Evolutionary conservation across 1,140 invertebrate genomes (phyloP), one percentile per base, ranked within the genome.

Genomic region (Monochamus saltuarius): DNA sequence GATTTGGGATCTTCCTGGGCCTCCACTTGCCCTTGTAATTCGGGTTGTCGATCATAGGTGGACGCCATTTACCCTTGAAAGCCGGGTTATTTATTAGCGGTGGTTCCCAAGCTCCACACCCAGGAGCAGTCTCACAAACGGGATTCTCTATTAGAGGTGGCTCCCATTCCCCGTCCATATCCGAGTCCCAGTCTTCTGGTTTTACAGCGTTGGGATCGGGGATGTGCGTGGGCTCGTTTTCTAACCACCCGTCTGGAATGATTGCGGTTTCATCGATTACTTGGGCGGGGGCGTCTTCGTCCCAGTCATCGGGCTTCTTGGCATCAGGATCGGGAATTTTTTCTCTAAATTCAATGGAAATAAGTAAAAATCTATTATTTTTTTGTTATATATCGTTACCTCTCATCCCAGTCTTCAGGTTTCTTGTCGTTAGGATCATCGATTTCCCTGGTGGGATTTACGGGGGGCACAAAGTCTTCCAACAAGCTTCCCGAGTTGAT

Each of bases 121-220:
- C 97, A 4, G 88, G 82, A 8, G 85, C 90, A 62, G 87, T 82
- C 1, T 54, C 61, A 45, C 74, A 76, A 11, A 57, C 84, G 0
- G 95, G 94, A 81, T 99, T 99, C 59, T 87, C 84, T 34, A 98
- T 88, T 51, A 95, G 80, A 0, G 96, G 92, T 13, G 97, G 87
- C 79, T 99, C 97, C 96, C 97, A 99, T 77, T 94, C 90, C 0
- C 97, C 97, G 81, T 99, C 97, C 88, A 99, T 99, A 65, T 97
- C 94, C 46, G 90, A 85, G 79, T 99, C 97, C 97, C 97, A 99
- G 77, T 99, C 96, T 0, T 85, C 84, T 0, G 96, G 97, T 80
- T 95, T 96, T 35, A 84, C 78, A 7, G 95, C 91, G 42, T 88
- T 85, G 0, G 92, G 87, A 80, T 98, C 95, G 63, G 94, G 86